Conservation (phyloP, 1,140 invertebrate species). For the Ceratosolen fusciceps region DNA sequence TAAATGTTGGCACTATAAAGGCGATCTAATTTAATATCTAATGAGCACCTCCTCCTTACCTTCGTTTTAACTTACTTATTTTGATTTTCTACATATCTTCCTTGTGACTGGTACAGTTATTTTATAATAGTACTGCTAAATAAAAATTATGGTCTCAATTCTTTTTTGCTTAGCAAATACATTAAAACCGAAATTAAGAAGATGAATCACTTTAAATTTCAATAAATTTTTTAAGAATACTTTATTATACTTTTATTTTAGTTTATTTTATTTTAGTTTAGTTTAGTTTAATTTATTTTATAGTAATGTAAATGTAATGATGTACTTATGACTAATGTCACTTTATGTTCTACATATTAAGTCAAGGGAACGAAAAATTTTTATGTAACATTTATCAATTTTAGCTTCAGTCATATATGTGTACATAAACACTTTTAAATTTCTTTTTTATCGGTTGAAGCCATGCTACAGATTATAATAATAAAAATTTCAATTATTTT, state of each 20-base stretch:
- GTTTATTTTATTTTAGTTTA: too few relatives aligned
- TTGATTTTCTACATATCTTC: not conserved
- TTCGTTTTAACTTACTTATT: not conserved
- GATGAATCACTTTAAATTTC: not conserved
- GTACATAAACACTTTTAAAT: conserved; percentile 24
- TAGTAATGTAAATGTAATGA: not conserved
- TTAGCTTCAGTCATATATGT: conserved; percentile 16
- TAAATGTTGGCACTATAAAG: conserved; percentile 38
- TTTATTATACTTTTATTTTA: too few relatives aligned
- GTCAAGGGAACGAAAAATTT: conserved; percentile 26
- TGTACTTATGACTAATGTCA: not conserved
- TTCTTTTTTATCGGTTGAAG: not conserved
- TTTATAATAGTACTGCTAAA: not conserved
- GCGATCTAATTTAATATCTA: conserved; percentile 37
- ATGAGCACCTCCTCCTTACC: conserved; percentile 12
- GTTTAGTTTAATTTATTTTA: not conserved
- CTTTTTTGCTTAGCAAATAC: not conserved
- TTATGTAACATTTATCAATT: conserved; percentile 14
- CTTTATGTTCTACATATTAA: conserved; percentile 7
- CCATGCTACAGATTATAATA: not conserved
- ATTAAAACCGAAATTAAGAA: not conserved
- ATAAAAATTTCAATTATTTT: not conserved
- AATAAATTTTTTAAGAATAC: too few relatives aligned
- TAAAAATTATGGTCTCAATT: not conserved
- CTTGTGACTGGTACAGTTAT: not conserved